These are phyloP conservation scores for Cantharis rufa DNA, from an alignment of 2,888 invertebrate genomes.

Conservation along the genomic window DNA sequence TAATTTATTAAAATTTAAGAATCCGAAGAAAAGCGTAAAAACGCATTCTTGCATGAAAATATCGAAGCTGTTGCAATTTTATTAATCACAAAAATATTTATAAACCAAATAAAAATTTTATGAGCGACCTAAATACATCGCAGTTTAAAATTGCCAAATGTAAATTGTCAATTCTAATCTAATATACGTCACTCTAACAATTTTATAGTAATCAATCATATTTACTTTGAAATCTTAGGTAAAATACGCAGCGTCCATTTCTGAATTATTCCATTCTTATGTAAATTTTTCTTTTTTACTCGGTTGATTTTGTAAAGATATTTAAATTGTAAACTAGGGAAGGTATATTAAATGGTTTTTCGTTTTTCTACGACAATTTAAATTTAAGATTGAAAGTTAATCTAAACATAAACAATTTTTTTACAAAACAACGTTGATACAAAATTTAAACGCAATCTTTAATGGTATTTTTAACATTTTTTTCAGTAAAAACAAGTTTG, in stretches of 20 bases:
- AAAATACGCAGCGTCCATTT: constrained; percentile 15
- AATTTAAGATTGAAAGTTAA: constrained; percentile 21
- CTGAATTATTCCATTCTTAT: constrained; percentile 49
- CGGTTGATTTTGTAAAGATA: constrained; percentile 41
- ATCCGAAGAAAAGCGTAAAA: not conserved
- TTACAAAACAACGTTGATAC: not conserved
- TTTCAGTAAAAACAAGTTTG: constrained; percentile 14
- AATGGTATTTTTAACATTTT: not conserved
- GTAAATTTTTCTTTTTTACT: constrained; percentile 46
- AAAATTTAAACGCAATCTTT: not conserved
- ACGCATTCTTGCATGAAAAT: not conserved
- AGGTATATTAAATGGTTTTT: constrained; percentile 33
- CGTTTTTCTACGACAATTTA: constrained; percentile 7
- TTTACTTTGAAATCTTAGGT: constrained; percentile 11
- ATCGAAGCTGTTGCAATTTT: not conserved
- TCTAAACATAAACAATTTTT: constrained; percentile 17
- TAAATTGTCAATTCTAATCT: constrained; percentile 1
- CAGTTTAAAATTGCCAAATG: not conserved
- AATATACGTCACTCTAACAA: not conserved
- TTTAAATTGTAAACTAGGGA: constrained; percentile 40
- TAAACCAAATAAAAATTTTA: not conserved
- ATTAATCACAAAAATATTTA: not conserved
- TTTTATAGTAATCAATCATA: constrained; percentile 24
- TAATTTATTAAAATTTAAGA: not conserved
- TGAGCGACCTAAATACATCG: not conserved